Base-by-base conservation (phyloP, 2,797 vertebrate species). In the Sparidentex hasta region DNA sequence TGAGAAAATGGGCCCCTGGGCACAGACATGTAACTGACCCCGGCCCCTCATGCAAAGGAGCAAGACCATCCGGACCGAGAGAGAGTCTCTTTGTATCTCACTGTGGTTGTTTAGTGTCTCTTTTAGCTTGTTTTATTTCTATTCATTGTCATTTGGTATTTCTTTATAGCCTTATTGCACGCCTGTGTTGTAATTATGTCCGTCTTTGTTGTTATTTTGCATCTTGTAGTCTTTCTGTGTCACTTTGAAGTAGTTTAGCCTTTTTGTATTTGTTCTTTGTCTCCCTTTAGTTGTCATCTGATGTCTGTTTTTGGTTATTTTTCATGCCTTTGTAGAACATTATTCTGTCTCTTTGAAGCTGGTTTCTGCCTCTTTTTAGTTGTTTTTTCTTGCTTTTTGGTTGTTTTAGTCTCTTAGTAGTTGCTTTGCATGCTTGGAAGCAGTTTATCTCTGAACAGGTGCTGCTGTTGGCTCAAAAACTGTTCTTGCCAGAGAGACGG, bases 1-100 rank as follows among this genome's bases (percentile, higher is more conserved):
- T 69, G 20, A 57, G 23, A 59, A 74, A 57, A 23, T 21, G 48
- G 29, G n/a, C 18, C 51, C 61, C 52, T 47, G 33, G 59, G 56
- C 29, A 47, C 20, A 75, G 52, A 21, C 50, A 25, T 66, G 44
- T 52, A 56, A 57, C 50, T 46, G 33, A 7, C 43, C 67, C 21
- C 1, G 47, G 65, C 9, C 8, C 20, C 3, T 55, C 13, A 46
- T 9, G 17, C 44, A 59, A 20, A 51, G 17, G 7, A 58, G 21
- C 7, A 50, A 57, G 33, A 58, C 29, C 38, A 64, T 6, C 23
- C 14, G 41, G 62, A 21, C 47, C 54, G 18, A 55, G 48, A 63
- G 21, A 52, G 8, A 33, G 11, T 48, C 43, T 55, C 16, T 48
- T 1, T 27, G 41, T 3, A 6, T 41, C 56, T 51, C 27, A 16